Evolutionary conservation across 2,797 vertebrate species (phyloP), one percentile per base, ranked within the genome.

Genomic region (Thunnus albacares): DNA sequence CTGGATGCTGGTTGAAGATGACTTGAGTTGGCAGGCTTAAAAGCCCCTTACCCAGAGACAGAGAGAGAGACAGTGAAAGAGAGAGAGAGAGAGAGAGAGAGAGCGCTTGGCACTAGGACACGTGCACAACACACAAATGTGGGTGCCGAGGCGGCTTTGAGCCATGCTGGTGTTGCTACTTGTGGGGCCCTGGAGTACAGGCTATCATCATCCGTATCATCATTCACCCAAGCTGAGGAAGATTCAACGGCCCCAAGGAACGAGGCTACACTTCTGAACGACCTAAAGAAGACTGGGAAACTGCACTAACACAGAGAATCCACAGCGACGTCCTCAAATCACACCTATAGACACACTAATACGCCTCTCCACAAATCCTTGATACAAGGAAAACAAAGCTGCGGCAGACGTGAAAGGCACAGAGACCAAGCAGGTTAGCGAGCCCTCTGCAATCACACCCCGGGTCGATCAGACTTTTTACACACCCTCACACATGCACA

Each of bases 11-110:
- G 30, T 26, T 92, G 93, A 94, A 90, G 89, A 93, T 94, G 90
- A 94, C 90, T 90, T 93, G 91, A 93, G 86, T 89, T 93, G 90
- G 88, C 92, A 93, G 90, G 78, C 87, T 90, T 92, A 86, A 91
- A 91, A 91, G 72, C 86, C 56, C 80, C 83, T 89, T 85, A 88
- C 79, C 73, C 86, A 85, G 73, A 88, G 72, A 68, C 14, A 64
- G 68, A 51, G 35, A 86, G 18, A 64, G 62, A 51, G n/a, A 45
- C 51, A 68, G 17, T 59, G 52, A 45, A 57, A 68, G 18, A 64
- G 68, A 43, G 35, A 86, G 62, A 64, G 18, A 64, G 62, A 51
- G n/a, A 86, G 59, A 80, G 55, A 80, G 70, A 55, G 49, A 75
- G 38, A 38, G 38, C 3, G 63, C 73, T 71, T 49, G 64, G 72